Evolutionary conservation across 1,140 invertebrate species (phyloP).

Genomic region (Drosophila willistoni): DNA sequence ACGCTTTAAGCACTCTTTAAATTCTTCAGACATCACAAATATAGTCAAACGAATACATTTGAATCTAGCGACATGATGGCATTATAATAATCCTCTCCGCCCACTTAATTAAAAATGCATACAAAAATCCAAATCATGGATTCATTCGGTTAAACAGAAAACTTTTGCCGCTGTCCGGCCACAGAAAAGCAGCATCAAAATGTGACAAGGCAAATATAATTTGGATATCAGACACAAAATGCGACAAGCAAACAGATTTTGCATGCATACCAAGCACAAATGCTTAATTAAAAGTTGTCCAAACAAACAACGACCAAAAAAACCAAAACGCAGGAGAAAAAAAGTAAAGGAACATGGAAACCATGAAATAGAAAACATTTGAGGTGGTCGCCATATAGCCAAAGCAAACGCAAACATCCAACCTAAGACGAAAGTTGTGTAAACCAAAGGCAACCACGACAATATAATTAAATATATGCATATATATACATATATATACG

Average conservation of each 20-base stretch:
- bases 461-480: conserved; percentile 66
- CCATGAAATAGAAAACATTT: conserved; percentile 33
- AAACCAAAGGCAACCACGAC: conserved; percentile 27
- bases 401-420: conserved; percentile 33
- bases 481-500: conserved; percentile 19
- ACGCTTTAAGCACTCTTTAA: not conserved
- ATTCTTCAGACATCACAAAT: not conserved
- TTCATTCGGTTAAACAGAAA: conserved; percentile 1
- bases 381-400: conserved; percentile 31
- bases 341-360: conserved; percentile 18
- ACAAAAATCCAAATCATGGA: conserved; percentile 24
- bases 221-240: conserved; percentile 30
- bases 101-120: conserved; percentile 49
- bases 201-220: conserved; percentile 46
- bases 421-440: conserved; percentile 40
- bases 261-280: conserved; percentile 45
- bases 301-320: conserved; percentile 27
- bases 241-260: conserved; percentile 39
- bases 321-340: conserved; percentile 16
- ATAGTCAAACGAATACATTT: not conserved
- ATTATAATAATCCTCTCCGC: not conserved
- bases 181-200: conserved; percentile 36
- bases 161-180: conserved; percentile 23
- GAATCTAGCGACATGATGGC: conserved; percentile 4
- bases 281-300: conserved; percentile 64